Base-by-base conservation (phyloP, 2,797 vertebrate species). In the Pteronotus mesoamericanus region DNA sequence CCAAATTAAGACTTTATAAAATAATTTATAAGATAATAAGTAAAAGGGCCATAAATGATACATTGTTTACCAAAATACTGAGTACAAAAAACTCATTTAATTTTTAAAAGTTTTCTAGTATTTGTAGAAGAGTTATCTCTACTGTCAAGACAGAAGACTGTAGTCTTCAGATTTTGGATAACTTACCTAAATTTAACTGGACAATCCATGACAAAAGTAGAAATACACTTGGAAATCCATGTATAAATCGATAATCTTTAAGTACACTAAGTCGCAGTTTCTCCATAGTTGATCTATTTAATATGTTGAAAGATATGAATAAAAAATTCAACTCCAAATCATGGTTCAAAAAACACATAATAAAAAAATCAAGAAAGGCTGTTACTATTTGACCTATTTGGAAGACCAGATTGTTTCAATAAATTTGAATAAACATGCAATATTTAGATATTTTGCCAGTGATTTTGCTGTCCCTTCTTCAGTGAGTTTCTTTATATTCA, bases 111-210 rank as follows among this genome's bases (percentile, higher is more conserved):
- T 57, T 61, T 69, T 37, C 26, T 69, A 1, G 5, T 90, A n/a
- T 69, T 84, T 93, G 16, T 74, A 61, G 14, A 85, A 53, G 42
- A 53, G 9, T 46, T 80, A 44, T 37, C 29, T 91, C n/a, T 79
- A 34, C n/a, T 44, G 3, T 32, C 46, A 11, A 66, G 19, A 78
- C 24, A 89, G 46, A 55, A 85, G 46, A 82, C 2, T 44, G 18
- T 48, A 44, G 44, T 42, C 48, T 90, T 80, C 26, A 55, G 10
- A 72, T 34, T 1, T 69, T 83, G 42, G 57, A 51, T 48, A 48
- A 84, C 12, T 86, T 78, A 55, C 29, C 34, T 87, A 92, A 87
- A 92, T 90, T 96, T 90, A 86, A 83, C 15, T 37, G 59, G 26
- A 72, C 4, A 89, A 82, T 83, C 37, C 21, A 37, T 42, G 44